These are phyloP conservation scores for Platygyra sinensis DNA, from an alignment of 64 coral and sea anemone genomes.

Conservation along the genomic window DNA sequence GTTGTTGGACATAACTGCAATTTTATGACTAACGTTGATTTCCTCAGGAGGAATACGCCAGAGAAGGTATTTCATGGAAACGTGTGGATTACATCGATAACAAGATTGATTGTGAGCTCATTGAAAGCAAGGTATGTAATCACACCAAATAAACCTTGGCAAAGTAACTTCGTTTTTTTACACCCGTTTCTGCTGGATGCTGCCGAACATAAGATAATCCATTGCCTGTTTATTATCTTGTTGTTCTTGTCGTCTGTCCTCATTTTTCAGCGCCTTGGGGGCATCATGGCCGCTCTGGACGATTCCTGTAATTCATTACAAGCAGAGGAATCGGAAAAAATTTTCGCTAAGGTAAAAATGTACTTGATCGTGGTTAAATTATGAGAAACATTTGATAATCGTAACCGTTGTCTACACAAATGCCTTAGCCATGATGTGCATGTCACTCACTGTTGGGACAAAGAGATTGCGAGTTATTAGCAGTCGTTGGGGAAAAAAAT, in stretches of 20 bases:
- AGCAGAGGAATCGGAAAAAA: constrained; percentile 76
- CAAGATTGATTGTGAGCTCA: constrained; percentile 70
- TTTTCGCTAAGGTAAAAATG: constrained; percentile 58
- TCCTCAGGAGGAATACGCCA: constrained; percentile 71
- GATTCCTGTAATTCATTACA: constrained; percentile 78
- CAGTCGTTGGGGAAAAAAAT: no score
- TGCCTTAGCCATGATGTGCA: no score
- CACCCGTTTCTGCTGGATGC: no score
- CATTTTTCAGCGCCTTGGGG: constrained; percentile 56
- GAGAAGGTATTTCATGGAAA: constrained; percentile 82
- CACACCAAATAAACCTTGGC: background rate
- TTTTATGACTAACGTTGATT: background rate
- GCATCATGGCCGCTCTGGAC: constrained; percentile 79
- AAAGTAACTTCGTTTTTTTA: background rate
- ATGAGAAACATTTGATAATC: no score
- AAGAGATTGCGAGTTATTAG: no score
- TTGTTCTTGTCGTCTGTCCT: background rate
- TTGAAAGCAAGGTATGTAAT: constrained; percentile 76
- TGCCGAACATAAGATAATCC: no score
- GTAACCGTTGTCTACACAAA: no score
- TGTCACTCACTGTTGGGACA: no score
- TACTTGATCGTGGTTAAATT: no score
- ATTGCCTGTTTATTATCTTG: background rate
- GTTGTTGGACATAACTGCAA: background rate
- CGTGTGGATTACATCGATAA: constrained; percentile 84